Evolutionary conservation across 2,113 vertebrate genomes (phyloP).

Genomic region (Podilymbus podiceps): DNA sequence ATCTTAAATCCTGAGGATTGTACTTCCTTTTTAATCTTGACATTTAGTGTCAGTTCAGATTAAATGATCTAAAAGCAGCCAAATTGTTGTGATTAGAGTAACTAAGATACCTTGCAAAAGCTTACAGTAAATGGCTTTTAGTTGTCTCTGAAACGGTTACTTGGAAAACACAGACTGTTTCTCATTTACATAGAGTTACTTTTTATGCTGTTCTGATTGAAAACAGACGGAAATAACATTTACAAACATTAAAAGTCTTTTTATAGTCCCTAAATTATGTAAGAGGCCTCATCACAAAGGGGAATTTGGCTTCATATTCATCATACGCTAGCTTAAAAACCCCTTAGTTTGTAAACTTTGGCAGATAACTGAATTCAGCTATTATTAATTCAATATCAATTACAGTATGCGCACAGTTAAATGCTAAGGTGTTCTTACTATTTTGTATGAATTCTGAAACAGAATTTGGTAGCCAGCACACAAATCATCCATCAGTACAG

Average conservation of each 20-base stretch:
- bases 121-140: not conserved
- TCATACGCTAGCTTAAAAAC: not conserved
- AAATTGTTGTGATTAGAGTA: not conserved
- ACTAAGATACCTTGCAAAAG: constrained; percentile 18
- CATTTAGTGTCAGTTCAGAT: constrained; percentile 1
- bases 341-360: not conserved
- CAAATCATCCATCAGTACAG: constrained; percentile 2
- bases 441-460: not conserved
- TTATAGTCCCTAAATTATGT: not conserved
- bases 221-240: not conserved
- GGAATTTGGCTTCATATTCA: not conserved
- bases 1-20: constrained; percentile 23
- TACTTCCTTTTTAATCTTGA: constrained; percentile 10
- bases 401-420: not conserved
- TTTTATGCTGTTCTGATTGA: not conserved
- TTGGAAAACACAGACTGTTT: not conserved
- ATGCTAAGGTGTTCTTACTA: not conserved
- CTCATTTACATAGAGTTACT: not conserved
- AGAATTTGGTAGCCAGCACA: constrained; percentile 22
- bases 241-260: not conserved
- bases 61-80: not conserved
- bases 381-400: not conserved
- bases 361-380: not conserved
- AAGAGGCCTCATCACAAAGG: not conserved
- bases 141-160: not conserved